Base-by-base conservation (phyloP, 2,797 vertebrate genomes). In the Geotrypetes seraphini region DNA sequence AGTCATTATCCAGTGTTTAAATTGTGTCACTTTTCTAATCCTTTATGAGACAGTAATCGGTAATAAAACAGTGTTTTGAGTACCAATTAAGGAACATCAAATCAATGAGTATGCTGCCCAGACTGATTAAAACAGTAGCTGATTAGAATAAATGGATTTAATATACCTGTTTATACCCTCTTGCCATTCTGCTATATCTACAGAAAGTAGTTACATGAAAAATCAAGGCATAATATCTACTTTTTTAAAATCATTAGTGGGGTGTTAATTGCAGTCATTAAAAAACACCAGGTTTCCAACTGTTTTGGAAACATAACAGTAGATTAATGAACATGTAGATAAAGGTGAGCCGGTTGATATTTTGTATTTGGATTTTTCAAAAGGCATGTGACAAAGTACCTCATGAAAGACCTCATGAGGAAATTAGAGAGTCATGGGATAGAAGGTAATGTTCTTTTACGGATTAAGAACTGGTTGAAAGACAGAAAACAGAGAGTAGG, bases 111-210 rank as follows among this genome's bases (percentile, higher is more conserved):
- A 35, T 58, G 52, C 57, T 56, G 43, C 48, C 51, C 50, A 37
- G 19, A 26, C 69, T 71, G 62, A 68, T 73, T 73, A 65, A 66
- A 75, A 73, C 23, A 35, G 53, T 55, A 54, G 22, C 58, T 73
- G 71, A 77, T 79, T 75, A 67, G 75, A 76, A 71, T 78, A 63
- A 70, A 71, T 75, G 65, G 60, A 58, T 75, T 73, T 79, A 71
- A 54, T 53, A 33, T 71, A 59, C 57, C 73, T 82, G 66, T 72
- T 72, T 57, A 43, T 66, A 71, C 57, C 74, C 58, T 53, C 60
- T 66, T 70, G 62, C 63, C 75, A 40, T 69, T 78, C 75, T 75
- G 60, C 71, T 77, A 57, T 65, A 63, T 55, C 63, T 72, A 40
- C 51, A 49, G 59, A 66, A 83, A 55, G 38, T 31, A 58, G 42